Evolutionary conservation across 2,113 vertebrate genomes (phyloP), one percentile per base, ranked within the genome.

Genomic region (Apodemus speciosus): DNA sequence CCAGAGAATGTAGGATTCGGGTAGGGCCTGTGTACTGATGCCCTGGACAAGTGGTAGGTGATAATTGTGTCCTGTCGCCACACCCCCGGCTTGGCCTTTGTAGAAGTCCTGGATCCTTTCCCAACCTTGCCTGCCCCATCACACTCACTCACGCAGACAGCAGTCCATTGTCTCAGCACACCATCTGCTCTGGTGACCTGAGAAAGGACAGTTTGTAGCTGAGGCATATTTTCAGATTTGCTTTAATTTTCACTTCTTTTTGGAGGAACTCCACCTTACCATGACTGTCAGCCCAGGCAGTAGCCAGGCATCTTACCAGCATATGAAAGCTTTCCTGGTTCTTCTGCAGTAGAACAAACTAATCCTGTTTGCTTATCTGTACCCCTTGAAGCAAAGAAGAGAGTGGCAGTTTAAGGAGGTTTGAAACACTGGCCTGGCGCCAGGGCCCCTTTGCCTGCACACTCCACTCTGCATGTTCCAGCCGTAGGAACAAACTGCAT

Each of bases 401-500:
- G 91, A 98, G 96, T 97, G 97, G 95, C 97, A 97, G 97, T 96
- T 96, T 32, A 71, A 97, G 97, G 96, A 97, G 97, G 96, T 97
- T 98, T 96, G 97, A 97, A 97, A 94, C n/a, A 69, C 88, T 98
- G 98, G 98, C 90, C 81, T 2, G 0, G 40, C 62, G 98, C 98
- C 98, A 98, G 97, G n/a, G 77, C 92, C 94, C 94, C 97, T 96
- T 89, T 97, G 95, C 97, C 96, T 97, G 97, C 97, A 95, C 94
- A 56, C 98, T 97, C 97, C n/a, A 96, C 98, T 97, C 98, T 92
- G 97, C 97, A 2, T 97, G 97, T 97, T 98, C 97, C 98, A 98
- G 97, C 98, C 96, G 51, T 93, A 97, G 97, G 98, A 98, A 97
- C 98, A 97, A 98, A 97, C 97, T 98, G 97, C 98, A 94, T 98